These are phyloP conservation scores for Aricia artaxerxes DNA, from an alignment of 2,888 invertebrate species.

Conservation along the genomic window DNA sequence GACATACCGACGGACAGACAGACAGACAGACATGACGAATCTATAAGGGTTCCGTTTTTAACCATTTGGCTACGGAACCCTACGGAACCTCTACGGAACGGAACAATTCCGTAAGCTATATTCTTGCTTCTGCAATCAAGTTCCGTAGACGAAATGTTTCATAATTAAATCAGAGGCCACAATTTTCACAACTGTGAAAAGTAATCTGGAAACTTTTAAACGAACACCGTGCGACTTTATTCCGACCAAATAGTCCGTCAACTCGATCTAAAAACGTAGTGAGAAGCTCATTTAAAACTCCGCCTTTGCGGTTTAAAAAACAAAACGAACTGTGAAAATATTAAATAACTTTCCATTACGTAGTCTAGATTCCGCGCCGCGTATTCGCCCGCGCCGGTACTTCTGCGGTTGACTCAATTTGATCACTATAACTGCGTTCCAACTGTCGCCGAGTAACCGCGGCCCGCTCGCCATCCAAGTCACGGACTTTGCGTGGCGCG, in stretches of 20 bases:
- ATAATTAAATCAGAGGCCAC: background rate
- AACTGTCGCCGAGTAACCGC: constrained; percentile 50
- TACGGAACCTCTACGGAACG: no score
- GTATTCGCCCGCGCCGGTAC: constrained; percentile 45
- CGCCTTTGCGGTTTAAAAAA: constrained; percentile 36
- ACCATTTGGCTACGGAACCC: no score
- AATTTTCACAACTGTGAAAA: background rate
- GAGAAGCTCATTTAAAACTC: constrained; percentile 33
- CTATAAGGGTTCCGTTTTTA: no score
- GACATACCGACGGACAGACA: no score
- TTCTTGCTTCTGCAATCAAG: background rate
- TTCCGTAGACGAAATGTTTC: background rate
- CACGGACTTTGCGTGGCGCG: constrained; percentile 55
- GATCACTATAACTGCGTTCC: constrained; percentile 75
- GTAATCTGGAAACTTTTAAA: constrained; percentile 15
- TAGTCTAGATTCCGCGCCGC: constrained; percentile 41
- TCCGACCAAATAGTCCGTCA: constrained; percentile 15
- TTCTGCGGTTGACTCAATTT: constrained; percentile 69
- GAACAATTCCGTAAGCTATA: background rate
- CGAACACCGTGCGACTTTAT: background rate
- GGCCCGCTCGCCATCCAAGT: constrained; percentile 60
- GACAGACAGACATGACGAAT: no score
- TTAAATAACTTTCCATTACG: constrained; percentile 44
- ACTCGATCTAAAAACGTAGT: constrained; percentile 30
- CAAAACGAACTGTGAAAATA: constrained; percentile 40